phyloP scores from a whole-genome alignment of 2,113 vertebrate species.

The Xiphophorus hellerii region DNA sequence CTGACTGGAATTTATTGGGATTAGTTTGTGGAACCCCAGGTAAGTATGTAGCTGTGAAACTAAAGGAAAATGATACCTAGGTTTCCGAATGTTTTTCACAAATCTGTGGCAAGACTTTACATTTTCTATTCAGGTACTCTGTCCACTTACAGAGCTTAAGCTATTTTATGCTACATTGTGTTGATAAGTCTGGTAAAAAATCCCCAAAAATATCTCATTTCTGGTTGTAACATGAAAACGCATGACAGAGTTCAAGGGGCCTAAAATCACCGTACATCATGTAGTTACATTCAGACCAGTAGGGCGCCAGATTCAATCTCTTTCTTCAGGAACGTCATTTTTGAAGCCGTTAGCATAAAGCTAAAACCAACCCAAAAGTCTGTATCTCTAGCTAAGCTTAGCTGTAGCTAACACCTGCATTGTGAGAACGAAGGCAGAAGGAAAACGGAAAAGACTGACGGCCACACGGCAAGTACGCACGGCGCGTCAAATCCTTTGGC shows the following conservation, averaged over 20 bases:
- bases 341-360: neutral
- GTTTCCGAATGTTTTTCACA: neutral
- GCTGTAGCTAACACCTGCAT: neutral
- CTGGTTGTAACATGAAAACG: neutral
- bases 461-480: constrained; percentile 5
- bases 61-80: neutral
- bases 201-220: neutral
- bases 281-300: neutral
- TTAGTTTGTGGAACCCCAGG: neutral
- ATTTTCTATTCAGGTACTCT: neutral
- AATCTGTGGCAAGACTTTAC: neutral
- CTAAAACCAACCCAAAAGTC: constrained; percentile 1
- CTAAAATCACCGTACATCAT: neutral
- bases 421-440: constrained; percentile 34
- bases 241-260: neutral
- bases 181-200: neutral
- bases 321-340: constrained; percentile 5
- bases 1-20: neutral
- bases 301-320: neutral
- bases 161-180: neutral
- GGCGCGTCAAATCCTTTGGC: constrained; percentile 35
- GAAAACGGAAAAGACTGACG: constrained; percentile 30
- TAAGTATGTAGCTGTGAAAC: too few species aligned
- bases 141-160: neutral
- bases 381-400: constrained; percentile 11